phyloP scores from a whole-genome alignment of 2,113 vertebrate genomes.

The Pelmatolapia mariae region DNA sequence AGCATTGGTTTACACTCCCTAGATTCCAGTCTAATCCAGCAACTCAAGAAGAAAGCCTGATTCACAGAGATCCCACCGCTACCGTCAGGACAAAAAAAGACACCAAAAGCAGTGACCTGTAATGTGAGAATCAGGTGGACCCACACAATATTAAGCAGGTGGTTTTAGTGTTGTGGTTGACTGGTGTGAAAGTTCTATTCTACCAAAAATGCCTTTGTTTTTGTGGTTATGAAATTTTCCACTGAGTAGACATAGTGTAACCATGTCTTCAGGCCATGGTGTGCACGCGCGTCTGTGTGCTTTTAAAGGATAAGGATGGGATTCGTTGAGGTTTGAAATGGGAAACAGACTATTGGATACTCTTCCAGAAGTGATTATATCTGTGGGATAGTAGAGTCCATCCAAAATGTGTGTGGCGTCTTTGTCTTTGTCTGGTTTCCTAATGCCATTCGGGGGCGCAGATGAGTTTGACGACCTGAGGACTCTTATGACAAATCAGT shows the following conservation, averaged over 20 bases:
- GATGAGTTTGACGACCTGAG: neutral
- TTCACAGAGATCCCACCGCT: neutral
- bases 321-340: slow-evolving; percentile 68
- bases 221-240: slow-evolving; percentile 55
- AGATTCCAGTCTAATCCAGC: neutral
- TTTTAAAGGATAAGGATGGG: slow-evolving; percentile 60
- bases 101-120: neutral
- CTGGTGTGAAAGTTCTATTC: neutral
- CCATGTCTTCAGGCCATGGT: slow-evolving; percentile 26
- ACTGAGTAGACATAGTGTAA: slow-evolving; percentile 41
- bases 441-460: neutral
- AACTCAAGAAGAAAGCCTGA: neutral
- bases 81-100: neutral
- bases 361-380: slow-evolving; percentile 62
- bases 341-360: slow-evolving; percentile 59
- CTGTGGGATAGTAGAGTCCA: slow-evolving; percentile 45
- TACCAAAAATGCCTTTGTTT: slow-evolving; percentile 23
- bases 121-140: neutral
- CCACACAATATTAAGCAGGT: neutral
- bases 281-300: neutral
- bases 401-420: slow-evolving; percentile 48
- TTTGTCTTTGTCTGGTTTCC: slow-evolving; percentile 28
- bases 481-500: neutral
- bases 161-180: neutral
- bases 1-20: neutral